These are phyloP conservation scores for Cnemophilus loriae DNA, from an alignment of 2,113 vertebrate species.

Conservation along the genomic window DNA sequence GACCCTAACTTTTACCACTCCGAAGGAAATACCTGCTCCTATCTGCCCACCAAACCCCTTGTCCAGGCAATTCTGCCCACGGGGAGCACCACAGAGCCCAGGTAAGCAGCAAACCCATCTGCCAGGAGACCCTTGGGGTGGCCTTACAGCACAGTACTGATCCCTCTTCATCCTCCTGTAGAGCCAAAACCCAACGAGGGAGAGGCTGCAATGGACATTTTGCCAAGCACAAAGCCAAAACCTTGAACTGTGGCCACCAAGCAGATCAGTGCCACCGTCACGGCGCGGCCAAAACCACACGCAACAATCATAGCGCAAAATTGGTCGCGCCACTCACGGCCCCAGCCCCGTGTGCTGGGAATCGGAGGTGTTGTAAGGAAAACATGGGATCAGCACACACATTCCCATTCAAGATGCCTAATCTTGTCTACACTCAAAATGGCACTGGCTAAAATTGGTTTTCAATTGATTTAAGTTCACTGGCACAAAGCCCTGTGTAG, in stretches of 20 bases:
- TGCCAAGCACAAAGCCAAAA: background rate
- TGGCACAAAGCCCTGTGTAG: conserved; percentile 63
- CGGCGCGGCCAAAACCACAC: accelerated
- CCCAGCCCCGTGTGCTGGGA: background rate
- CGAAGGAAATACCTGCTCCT: background rate
- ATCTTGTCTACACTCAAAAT: conserved; percentile 59
- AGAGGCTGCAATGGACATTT: background rate
- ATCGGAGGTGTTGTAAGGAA: conserved; percentile 1
- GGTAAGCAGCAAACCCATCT: background rate
- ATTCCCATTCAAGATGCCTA: conserved; percentile 42
- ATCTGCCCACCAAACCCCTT: background rate
- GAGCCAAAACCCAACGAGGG: background rate
- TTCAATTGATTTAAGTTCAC: conserved; percentile 64
- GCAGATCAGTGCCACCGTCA: background rate
- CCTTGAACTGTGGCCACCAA: background rate
- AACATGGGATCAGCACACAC: background rate
- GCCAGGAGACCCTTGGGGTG: background rate
- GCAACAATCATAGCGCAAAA: background rate
- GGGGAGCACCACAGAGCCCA: background rate
- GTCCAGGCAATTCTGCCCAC: background rate
- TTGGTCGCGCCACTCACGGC: background rate
- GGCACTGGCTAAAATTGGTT: conserved; percentile 48
- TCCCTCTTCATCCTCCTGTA: background rate
- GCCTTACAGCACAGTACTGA: background rate
- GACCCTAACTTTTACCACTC: background rate